These are phyloP conservation scores for Gallinago paraguaiae DNA, from an alignment of 2,113 vertebrate species.

Conservation along the genomic window DNA sequence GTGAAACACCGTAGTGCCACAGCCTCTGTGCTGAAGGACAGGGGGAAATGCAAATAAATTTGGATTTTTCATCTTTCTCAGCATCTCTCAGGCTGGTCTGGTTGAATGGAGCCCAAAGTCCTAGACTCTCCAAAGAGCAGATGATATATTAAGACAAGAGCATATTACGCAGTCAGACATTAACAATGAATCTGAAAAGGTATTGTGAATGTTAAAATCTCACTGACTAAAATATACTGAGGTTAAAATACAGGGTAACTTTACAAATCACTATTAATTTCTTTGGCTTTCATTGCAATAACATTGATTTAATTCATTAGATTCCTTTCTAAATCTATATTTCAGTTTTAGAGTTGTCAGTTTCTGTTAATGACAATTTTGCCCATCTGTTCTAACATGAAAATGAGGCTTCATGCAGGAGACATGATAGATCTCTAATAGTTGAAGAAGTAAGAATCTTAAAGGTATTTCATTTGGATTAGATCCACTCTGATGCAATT, in stretches of 20 bases:
- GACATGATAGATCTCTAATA: constrained; percentile 79
- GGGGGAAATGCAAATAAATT: background rate
- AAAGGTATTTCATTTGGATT: constrained; percentile 79
- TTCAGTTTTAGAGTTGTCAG: constrained; percentile 89
- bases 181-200: constrained; percentile 72
- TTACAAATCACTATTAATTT: constrained; percentile 87
- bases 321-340: constrained; percentile 86
- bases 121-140: background rate
- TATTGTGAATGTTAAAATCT: constrained; percentile 65
- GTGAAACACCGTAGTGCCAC: background rate
- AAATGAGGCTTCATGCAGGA: constrained; percentile 77
- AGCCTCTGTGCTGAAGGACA: background rate
- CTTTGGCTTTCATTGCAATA: constrained; percentile 84
- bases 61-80: background rate
- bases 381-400: constrained; percentile 83
- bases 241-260: constrained; percentile 82
- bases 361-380: constrained; percentile 88
- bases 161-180: constrained; percentile 52
- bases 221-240: constrained; percentile 77
- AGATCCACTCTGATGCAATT: constrained; percentile 53
- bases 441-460: constrained; percentile 75
- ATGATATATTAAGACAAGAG: constrained; percentile 71
- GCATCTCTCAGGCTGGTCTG: background rate
- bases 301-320: constrained; percentile 89
- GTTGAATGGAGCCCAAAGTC: background rate